Evolutionary conservation across 2,888 invertebrate species (phyloP).

Genomic region (Bombylius major): DNA sequence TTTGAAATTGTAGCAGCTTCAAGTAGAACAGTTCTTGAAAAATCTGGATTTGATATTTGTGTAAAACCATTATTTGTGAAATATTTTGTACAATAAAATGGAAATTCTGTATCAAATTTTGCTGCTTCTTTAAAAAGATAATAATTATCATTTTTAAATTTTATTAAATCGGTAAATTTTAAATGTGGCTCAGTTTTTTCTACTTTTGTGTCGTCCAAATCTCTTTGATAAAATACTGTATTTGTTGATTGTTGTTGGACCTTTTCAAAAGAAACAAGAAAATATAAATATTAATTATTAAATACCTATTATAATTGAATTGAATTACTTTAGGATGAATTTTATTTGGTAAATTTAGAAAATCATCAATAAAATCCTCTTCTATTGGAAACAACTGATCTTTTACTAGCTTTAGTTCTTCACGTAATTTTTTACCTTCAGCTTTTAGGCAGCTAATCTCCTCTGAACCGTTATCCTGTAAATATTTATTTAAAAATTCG

Average conservation of each 20-base stretch:
- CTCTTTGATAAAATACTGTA: not conserved
- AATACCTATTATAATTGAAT: too few relatives aligned
- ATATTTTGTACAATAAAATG: conserved; percentile 26
- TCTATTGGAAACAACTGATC: conserved; percentile 57
- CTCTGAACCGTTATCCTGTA: not conserved
- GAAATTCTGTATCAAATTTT: conserved; percentile 48
- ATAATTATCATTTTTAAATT: conserved; percentile 38
- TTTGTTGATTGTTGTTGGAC: too few relatives aligned
- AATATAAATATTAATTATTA: too few relatives aligned
- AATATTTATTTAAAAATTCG: not conserved
- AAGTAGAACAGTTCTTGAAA: conserved; percentile 57
- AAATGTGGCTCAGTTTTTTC: conserved; percentile 24
- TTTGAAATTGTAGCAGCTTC: conserved; percentile 53
- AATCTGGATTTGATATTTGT: conserved; percentile 64
- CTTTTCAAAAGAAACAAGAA: too few relatives aligned
- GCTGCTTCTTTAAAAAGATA: conserved; percentile 58
- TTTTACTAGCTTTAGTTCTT: conserved; percentile 51
- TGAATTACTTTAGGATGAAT: conserved; percentile 44
- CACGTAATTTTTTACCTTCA: conserved; percentile 43
- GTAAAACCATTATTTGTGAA: conserved; percentile 40
- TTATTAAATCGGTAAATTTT: conserved; percentile 26
- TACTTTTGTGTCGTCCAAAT: conserved; percentile 22
- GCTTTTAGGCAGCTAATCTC: conserved; percentile 41
- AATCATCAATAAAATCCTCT: conserved; percentile 50
- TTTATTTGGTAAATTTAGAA: conserved; percentile 56